phyloP scores from a whole-genome alignment of 2,888 invertebrate genomes.

The Theretra japonica region DNA sequence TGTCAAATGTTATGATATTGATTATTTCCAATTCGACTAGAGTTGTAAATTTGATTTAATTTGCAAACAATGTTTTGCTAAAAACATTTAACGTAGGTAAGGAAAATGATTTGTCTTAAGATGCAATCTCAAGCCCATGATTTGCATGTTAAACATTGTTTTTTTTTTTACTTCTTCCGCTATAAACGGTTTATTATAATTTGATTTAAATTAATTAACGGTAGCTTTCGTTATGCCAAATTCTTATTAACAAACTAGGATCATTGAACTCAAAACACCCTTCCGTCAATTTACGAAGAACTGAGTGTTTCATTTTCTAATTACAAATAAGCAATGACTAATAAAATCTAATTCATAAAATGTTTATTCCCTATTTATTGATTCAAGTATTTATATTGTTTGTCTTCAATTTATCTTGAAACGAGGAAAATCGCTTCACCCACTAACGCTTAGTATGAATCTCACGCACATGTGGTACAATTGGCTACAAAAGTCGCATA shows the following conservation, averaged over 20 bases:
- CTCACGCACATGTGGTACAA: constrained; percentile 15
- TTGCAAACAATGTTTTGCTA: not conserved
- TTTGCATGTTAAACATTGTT: not conserved
- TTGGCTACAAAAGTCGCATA: not conserved
- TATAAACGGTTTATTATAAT: too few species aligned
- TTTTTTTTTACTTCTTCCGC: too few species aligned
- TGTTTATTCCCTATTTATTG: not conserved
- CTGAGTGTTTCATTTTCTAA: too few species aligned
- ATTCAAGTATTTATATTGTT: not conserved
- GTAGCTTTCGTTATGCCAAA: too few species aligned
- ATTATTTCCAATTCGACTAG: not conserved
- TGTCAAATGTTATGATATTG: not conserved
- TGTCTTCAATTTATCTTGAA: not conserved
- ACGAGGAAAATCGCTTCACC: not conserved
- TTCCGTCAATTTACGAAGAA: too few species aligned
- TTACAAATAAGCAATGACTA: not conserved
- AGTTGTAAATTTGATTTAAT: too few species aligned
- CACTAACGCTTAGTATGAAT: not conserved
- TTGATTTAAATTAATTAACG: too few species aligned
- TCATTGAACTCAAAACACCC: too few species aligned
- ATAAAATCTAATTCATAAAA: not conserved
- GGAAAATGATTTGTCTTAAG: not conserved
- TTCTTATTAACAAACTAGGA: too few species aligned
- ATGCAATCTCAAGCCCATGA: not conserved
- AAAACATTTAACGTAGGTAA: not conserved